Evolutionary conservation across 2,113 vertebrate genomes (phyloP).

Genomic region (Chaetops frenatus): DNA sequence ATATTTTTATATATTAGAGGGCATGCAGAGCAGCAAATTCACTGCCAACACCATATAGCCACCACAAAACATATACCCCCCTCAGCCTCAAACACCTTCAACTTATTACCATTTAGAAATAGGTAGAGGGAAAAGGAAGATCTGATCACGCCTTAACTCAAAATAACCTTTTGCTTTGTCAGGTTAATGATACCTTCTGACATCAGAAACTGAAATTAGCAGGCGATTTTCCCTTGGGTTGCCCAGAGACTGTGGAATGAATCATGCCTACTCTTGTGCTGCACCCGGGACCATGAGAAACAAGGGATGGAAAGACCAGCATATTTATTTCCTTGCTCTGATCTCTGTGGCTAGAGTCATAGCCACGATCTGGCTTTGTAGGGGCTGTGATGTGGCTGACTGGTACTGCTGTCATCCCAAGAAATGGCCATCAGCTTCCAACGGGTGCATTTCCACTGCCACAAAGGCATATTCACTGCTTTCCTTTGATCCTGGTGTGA

Average conservation of each 20-base stretch:
- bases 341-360: not conserved
- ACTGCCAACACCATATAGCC: not conserved
- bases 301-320: not conserved
- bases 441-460: not conserved
- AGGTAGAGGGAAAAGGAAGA: not conserved
- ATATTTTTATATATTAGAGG: not conserved
- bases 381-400: not conserved
- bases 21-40: not conserved
- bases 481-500: not conserved
- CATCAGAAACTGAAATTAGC: conserved; percentile 26
- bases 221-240: not conserved
- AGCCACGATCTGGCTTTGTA: not conserved
- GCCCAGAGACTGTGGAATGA: conserved; percentile 1
- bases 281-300: not conserved
- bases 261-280: not conserved
- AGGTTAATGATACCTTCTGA: not conserved
- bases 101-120: not conserved
- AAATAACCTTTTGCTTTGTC: conserved; percentile 12
- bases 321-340: not conserved
- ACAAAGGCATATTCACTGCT: not conserved
- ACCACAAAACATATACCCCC: not conserved
- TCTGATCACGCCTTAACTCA: not conserved
- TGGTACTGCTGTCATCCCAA: not conserved
- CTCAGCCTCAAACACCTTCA: not conserved
- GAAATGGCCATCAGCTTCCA: not conserved